Base-by-base conservation (phyloP, 2,888 invertebrate genomes). In the Campaea margaritaria region DNA sequence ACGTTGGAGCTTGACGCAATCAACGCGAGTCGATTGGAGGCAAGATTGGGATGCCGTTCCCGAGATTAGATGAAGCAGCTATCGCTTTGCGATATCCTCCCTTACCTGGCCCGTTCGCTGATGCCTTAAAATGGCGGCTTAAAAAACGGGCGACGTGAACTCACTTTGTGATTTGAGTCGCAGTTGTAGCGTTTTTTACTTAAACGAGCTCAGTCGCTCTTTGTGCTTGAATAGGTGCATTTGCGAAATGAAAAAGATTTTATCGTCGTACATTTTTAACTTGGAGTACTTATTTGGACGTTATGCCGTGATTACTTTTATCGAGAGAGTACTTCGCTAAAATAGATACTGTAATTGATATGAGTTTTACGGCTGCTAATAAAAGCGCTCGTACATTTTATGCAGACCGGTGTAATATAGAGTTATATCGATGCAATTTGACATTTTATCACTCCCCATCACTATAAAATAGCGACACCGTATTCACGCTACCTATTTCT, bases 11-110 rank as follows among this genome's bases (percentile, higher is more conserved):
- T 77, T 75, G 79, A 78, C 74, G 78, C 76, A 81, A 85, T 85
- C 81, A 81, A 78, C 73, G 69, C 76, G 80, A 84, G 79, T 79
- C 81, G 79, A 84, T 83, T 74, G 76, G 69, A 73, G 73, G 70
- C 75, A 76, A 81, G 82, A 83, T 83, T 82, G 82, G 75, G 73
- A 73, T 73, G 67, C 67, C 73, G 72, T 72, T 66, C 60, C 68
- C 69, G 71, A 71, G 83, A 82, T 82, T 78, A 81, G 76, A 79
- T 76, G 77, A 73, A 77, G 73, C 69, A 73, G 74, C 78, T 75
- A 80, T 81, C 80, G 78, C 73, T 78, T 74, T 72, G 65, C 66
- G 68, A 70, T 62, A 69, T 74, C 73, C 67, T 58, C 50, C 45
- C 72, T 75, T 77, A 80, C 79, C 81, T 82, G 80, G 45, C 44